These are phyloP conservation scores for Meganola albula DNA, from an alignment of 2,888 invertebrate species.

Conservation along the genomic window DNA sequence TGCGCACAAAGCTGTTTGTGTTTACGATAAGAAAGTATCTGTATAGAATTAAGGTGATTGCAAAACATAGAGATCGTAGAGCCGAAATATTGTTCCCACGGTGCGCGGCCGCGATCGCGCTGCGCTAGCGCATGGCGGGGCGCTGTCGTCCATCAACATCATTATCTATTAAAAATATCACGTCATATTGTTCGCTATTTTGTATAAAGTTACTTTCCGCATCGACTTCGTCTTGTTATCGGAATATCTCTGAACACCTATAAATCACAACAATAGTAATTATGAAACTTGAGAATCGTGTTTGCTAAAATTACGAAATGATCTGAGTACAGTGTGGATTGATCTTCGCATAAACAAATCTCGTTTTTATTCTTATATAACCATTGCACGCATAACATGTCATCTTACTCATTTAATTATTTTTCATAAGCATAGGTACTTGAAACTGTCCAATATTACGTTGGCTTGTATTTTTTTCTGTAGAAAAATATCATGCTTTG, in stretches of 20 bases:
- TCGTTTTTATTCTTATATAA: constrained; percentile 10
- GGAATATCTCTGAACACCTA: constrained; percentile 60
- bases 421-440: background rate
- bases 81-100: constrained; percentile 74
- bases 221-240: constrained; percentile 46
- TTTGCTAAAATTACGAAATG: constrained; percentile 34
- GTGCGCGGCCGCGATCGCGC: constrained; percentile 48
- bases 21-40: constrained; percentile 39
- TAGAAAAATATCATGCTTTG: background rate
- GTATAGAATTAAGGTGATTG: constrained; percentile 51
- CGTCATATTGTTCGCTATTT: constrained; percentile 75
- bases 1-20: constrained; percentile 26
- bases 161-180: constrained; percentile 77
- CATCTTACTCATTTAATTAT: constrained; percentile 1
- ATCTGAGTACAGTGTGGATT: constrained; percentile 16
- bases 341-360: constrained; percentile 27
- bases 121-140: constrained; percentile 42
- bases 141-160: constrained; percentile 73
- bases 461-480: background rate
- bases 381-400: constrained; percentile 1
- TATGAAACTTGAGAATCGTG: constrained; percentile 48
- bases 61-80: constrained; percentile 58
- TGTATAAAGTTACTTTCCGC: constrained; percentile 69
- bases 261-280: constrained; percentile 67
- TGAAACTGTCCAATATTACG: background rate